A percentile compares a stretch with the other conserved stretches of the same genome.
phyloP scores from a whole-genome alignment of 2,797 vertebrate species.

The Acestrorhynchus altus region DNA sequence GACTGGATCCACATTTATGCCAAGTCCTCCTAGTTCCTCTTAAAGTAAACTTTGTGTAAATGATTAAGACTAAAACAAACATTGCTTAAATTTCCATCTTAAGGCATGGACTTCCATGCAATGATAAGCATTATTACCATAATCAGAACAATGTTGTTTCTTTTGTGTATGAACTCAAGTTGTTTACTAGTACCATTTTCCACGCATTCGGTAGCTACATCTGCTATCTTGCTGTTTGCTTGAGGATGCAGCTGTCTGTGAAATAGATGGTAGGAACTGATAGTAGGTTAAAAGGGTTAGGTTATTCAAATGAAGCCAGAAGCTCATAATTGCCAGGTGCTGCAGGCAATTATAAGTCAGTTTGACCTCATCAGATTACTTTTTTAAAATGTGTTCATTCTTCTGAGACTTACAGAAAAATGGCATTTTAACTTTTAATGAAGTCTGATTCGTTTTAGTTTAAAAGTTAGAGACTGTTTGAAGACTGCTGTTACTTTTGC shows the following conservation, averaged over 20 bases:
- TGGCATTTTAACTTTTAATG: neutral
- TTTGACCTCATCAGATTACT: neutral
- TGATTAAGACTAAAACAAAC: neutral
- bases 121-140: neutral
- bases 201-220: neutral
- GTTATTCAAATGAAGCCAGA: neutral
- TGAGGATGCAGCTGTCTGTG: neutral
- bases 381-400: neutral
- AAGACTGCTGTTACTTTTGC: neutral
- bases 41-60: constrained; percentile 15
- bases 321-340: neutral
- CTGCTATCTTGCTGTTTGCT: neutral
- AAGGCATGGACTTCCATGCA: neutral
- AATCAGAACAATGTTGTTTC: neutral
- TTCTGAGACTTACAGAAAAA: neutral
- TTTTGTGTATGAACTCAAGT: neutral
- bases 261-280: neutral
- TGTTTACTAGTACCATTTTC: neutral
- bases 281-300: neutral
- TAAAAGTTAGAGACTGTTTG: neutral
- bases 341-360: neutral
- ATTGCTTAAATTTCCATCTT: constrained; percentile 12
- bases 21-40: neutral
- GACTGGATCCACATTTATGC: neutral
- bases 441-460: neutral